phyloP scores from a whole-genome alignment of 2,797 vertebrate species.

The Chloroceryle inda region DNA sequence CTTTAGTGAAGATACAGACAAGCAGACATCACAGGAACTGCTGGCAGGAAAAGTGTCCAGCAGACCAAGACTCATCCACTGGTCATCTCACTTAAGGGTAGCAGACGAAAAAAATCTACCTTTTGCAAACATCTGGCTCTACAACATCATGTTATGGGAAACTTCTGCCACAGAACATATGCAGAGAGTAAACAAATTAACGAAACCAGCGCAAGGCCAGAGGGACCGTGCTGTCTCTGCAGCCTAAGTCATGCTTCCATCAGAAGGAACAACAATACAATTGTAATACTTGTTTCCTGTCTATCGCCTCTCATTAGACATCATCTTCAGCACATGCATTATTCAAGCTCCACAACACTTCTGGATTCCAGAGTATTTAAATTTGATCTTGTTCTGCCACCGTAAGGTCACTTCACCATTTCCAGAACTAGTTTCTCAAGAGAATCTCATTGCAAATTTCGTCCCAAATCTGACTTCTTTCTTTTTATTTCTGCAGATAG shows the following conservation, averaged over 20 bases:
- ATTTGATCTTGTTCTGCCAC: background rate
- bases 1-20: background rate
- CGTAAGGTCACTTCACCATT: background rate
- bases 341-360: background rate
- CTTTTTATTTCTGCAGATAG: background rate
- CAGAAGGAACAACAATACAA: background rate
- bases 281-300: background rate
- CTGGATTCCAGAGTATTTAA: background rate
- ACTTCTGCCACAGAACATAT: background rate
- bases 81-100: background rate
- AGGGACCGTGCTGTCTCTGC: background rate
- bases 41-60: background rate
- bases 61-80: background rate
- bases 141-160: background rate
- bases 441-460: background rate
- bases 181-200: background rate
- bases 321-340: slow-evolving; percentile 21
- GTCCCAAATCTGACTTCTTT: background rate
- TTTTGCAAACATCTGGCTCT: background rate
- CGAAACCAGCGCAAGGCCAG: background rate
- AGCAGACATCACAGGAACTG: background rate
- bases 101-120: background rate
- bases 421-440: background rate
- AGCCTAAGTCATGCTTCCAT: background rate
- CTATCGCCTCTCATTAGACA: background rate